These are phyloP conservation scores for Carlito syrichta DNA, from an alignment of 2,113 vertebrate species.

Conservation along the genomic window DNA sequence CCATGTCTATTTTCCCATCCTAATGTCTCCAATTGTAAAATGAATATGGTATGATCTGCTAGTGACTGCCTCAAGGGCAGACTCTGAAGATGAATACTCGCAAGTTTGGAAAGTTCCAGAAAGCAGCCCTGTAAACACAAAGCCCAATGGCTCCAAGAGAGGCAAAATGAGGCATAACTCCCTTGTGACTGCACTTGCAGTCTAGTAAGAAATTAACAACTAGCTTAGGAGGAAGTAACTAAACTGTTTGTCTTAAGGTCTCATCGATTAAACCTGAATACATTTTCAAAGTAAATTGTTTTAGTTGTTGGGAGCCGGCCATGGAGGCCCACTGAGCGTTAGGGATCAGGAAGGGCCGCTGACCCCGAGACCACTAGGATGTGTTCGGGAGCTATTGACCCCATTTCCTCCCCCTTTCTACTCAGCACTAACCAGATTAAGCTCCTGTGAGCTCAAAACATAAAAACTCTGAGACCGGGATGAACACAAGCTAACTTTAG, in stretches of 20 bases:
- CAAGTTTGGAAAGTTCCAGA: neutral
- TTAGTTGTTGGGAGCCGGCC: too few species aligned
- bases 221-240: neutral
- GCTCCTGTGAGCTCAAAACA: too few species aligned
- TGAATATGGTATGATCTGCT: neutral
- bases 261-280: neutral
- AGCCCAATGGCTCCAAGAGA: neutral
- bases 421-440: too few species aligned
- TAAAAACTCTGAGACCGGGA: too few species aligned
- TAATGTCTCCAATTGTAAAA: neutral
- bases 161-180: fast-evolving
- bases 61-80: neutral
- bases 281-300: neutral
- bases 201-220: neutral
- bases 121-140: neutral
- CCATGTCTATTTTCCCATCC: neutral
- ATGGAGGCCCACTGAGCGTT: too few species aligned
- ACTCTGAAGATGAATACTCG: neutral
- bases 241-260: neutral
- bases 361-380: too few species aligned
- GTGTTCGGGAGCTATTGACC: too few species aligned
- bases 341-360: too few species aligned
- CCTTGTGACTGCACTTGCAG: neutral
- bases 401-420: too few species aligned
- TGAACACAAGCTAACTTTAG: too few species aligned